Conservation (phyloP, 2,797 vertebrate species). For the Mycteria americana region DNA sequence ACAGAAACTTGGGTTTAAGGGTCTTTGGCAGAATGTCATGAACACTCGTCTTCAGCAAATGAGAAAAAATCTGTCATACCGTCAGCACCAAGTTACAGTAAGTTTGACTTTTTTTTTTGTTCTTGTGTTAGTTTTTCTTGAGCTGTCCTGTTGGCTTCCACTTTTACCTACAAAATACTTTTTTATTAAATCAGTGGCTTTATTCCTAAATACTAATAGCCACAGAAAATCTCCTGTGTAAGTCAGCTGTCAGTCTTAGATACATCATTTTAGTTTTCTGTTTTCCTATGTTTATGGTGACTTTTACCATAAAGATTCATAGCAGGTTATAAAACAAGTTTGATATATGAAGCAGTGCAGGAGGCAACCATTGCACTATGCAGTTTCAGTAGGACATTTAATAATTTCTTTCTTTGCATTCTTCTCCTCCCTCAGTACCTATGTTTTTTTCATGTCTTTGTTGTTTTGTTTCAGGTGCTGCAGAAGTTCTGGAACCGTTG, state of each 20-base stretch:
- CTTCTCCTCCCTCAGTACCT: not conserved
- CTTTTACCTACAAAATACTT: not conserved
- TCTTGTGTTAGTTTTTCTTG: not conserved
- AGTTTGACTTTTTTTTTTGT: not conserved
- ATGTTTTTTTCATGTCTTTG: not conserved
- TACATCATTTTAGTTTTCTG: not conserved
- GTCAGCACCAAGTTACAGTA: slow-evolving; percentile 71
- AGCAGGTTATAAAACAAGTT: not conserved
- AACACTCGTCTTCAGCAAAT: slow-evolving; percentile 65
- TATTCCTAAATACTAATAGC: not conserved
- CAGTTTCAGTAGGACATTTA: not conserved
- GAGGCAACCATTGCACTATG: not conserved
- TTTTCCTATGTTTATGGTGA: not conserved
- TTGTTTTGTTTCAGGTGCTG: slow-evolving; percentile 72
- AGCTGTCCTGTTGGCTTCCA: not conserved
- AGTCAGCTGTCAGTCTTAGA: not conserved
- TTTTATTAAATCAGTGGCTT: not conserved
- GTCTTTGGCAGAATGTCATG: slow-evolving; percentile 75
- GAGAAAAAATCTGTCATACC: slow-evolving; percentile 78
- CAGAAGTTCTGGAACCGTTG: slow-evolving; percentile 82
- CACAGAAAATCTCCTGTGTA: not conserved
- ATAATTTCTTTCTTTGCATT: not conserved
- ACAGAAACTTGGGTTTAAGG: slow-evolving; percentile 77
- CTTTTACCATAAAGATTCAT: not conserved
- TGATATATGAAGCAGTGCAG: not conserved